A percentile compares a stretch with the other conserved stretches of the same genome.
Conservation (phyloP, 2,113 vertebrate genomes). For the Todiramphus saurophagus region DNA sequence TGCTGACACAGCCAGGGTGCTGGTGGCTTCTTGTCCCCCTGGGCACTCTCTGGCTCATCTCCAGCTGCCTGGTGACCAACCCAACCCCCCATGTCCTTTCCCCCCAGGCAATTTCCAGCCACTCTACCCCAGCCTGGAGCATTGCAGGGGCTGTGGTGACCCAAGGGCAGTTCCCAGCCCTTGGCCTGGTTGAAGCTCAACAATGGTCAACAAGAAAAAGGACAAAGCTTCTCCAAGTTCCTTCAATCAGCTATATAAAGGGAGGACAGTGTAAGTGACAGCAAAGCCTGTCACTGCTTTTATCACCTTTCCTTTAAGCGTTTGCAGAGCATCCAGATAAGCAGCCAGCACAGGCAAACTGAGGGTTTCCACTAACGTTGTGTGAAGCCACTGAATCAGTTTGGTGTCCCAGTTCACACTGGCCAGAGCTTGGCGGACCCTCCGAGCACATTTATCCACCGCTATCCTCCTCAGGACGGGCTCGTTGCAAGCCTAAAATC, state of each 20-base stretch:
- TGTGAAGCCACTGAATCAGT: slow-evolving; percentile 95
- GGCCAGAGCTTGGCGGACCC: slow-evolving; percentile 92
- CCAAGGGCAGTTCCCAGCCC: too few species aligned
- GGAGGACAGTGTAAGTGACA: rapidly evolving
- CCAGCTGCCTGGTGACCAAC: too few species aligned
- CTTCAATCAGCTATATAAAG: rapidly evolving
- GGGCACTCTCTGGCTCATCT: too few species aligned
- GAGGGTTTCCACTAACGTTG: slow-evolving; percentile 90
- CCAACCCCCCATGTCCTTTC: too few species aligned
- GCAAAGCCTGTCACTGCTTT: not conserved
- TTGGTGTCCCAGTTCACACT: slow-evolving; percentile 94
- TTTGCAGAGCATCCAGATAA: slow-evolving; percentile 96
- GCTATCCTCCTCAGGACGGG: slow-evolving; percentile 91
- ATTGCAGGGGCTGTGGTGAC: too few species aligned
- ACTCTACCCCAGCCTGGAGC: too few species aligned
- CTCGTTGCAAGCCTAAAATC: slow-evolving; percentile 86
- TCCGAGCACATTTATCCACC: slow-evolving; percentile 93
- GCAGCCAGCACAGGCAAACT: slow-evolving; percentile 93
- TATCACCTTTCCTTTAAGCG: slow-evolving; percentile 93
- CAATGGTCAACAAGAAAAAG: too few species aligned
- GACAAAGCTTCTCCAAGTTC: not conserved
- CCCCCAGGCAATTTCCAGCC: too few species aligned
- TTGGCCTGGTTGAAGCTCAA: too few species aligned
- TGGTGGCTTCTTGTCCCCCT: too few species aligned
- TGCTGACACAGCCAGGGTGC: too few species aligned